Percentiles rank a stretch among this genome's conserved stretches.
Evolutionary conservation across 2,113 vertebrate species (phyloP).

Genomic region (Cervus canadensis): DNA sequence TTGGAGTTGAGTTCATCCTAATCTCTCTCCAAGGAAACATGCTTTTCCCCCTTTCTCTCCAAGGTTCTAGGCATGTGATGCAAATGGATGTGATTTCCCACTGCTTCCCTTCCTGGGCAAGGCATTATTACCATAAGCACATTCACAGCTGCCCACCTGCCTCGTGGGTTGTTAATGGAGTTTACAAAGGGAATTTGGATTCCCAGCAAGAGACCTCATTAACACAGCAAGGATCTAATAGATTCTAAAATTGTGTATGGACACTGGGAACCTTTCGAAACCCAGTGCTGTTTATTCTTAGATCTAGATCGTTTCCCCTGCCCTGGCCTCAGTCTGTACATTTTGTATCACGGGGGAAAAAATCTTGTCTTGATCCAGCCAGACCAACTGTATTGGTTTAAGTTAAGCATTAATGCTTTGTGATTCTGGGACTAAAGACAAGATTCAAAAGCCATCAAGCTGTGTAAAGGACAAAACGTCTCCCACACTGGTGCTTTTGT

Average conservation of each 20-base stretch:
- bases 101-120: not conserved
- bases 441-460: not conserved
- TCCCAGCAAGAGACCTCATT: conserved; percentile 56
- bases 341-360: not conserved
- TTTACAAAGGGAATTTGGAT: conserved; percentile 52
- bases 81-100: not conserved
- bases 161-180: conserved; percentile 42
- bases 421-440: not conserved
- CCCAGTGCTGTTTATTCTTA: conserved; percentile 33
- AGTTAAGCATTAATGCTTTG: not conserved
- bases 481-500: not conserved
- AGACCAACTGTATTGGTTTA: not conserved
- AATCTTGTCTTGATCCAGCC: not conserved
- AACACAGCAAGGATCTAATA: conserved; percentile 46
- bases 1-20: not conserved
- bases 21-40: not conserved
- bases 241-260: conserved; percentile 25
- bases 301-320: not conserved
- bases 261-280: conserved; percentile 30
- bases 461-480: not conserved
- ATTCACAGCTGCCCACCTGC: conserved; percentile 1
- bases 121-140: not conserved
- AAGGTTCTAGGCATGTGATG: not conserved
- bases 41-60: not conserved
- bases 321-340: not conserved